A percentile compares a stretch with the other conserved stretches of the same genome.
phyloP scores from a whole-genome alignment of 2,113 vertebrate genomes.

The Xenus cinereus region DNA sequence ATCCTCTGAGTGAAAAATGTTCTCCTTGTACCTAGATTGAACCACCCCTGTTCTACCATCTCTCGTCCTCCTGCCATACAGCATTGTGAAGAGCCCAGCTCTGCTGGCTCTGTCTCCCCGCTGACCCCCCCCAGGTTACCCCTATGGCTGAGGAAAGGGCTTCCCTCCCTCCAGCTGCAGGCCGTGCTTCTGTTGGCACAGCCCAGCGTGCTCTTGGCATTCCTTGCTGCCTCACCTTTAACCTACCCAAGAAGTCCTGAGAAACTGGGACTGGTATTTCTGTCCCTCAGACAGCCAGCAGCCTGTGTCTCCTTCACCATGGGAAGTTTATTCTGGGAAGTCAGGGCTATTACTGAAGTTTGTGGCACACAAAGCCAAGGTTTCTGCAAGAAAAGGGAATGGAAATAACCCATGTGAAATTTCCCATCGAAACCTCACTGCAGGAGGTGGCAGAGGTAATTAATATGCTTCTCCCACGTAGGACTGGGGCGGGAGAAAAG shows the following conservation, averaged over 20 bases:
- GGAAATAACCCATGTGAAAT: neutral
- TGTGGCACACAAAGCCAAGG: neutral
- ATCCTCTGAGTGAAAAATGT: neutral
- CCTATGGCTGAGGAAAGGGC: neutral
- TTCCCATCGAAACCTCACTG: neutral
- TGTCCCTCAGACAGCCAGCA: neutral
- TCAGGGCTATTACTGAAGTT: neutral
- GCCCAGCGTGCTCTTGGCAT: neutral
- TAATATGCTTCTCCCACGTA: neutral
- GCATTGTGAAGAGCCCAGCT: neutral
- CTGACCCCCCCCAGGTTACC: neutral
- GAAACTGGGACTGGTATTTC: neutral
- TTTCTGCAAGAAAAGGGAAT: neutral
- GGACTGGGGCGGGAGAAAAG: neutral
- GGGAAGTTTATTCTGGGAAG: neutral
- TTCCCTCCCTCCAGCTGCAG: neutral
- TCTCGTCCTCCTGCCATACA: neutral
- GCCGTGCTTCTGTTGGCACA: neutral
- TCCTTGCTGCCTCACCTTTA: neutral
- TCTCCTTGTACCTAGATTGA: neutral
- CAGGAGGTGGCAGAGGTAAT: neutral
- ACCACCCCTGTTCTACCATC: neutral
- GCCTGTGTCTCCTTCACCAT: neutral
- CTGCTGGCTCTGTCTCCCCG: neutral
- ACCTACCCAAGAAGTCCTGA: neutral